Conservation (phyloP, 1,140 invertebrate genomes). For the Drosophila subpulchrella region DNA sequence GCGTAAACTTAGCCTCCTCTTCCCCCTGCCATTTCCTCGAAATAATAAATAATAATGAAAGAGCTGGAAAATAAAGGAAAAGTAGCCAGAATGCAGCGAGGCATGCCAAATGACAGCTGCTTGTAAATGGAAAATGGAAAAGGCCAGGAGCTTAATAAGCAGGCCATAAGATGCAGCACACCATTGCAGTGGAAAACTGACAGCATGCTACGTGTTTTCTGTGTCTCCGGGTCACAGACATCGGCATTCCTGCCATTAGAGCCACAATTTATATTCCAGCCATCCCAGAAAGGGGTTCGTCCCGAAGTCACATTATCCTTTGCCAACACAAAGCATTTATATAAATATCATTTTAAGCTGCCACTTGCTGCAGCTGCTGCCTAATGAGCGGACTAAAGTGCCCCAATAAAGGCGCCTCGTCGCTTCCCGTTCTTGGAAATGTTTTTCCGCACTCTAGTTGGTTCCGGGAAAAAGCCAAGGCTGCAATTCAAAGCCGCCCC, state of each 20-base stretch:
- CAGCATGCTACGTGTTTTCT: constrained; percentile 46
- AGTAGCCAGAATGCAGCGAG: constrained; percentile 41
- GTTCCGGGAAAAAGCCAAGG: constrained; percentile 9
- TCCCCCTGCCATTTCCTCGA: neutral
- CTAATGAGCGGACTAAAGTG: constrained; percentile 77
- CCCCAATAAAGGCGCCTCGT: constrained; percentile 14
- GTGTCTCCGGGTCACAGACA: neutral
- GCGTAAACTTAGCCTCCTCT: constrained; percentile 27
- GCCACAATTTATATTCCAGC: constrained; percentile 41
- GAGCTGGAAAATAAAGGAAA: constrained; percentile 6
- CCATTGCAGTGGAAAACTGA: constrained; percentile 42
- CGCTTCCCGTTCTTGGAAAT: constrained; percentile 6
- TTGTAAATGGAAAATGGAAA: constrained; percentile 29
- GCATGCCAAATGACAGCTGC: constrained; percentile 64
- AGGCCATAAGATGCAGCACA: constrained; percentile 54
- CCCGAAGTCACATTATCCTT: constrained; percentile 65
- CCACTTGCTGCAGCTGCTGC: constrained; percentile 69
- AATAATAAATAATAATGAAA: constrained; percentile 13
- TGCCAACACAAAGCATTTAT: constrained; percentile 59
- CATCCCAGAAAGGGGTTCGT: neutral
- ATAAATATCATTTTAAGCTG: constrained; percentile 73
- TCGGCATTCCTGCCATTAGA: constrained; percentile 24
- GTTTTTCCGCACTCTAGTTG: constrained; percentile 3
- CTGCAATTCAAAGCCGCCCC: neutral
- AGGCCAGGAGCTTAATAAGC: constrained; percentile 61